Conservation (phyloP, 2,113 vertebrate species). For the Eudyptes chrysolophus region DNA sequence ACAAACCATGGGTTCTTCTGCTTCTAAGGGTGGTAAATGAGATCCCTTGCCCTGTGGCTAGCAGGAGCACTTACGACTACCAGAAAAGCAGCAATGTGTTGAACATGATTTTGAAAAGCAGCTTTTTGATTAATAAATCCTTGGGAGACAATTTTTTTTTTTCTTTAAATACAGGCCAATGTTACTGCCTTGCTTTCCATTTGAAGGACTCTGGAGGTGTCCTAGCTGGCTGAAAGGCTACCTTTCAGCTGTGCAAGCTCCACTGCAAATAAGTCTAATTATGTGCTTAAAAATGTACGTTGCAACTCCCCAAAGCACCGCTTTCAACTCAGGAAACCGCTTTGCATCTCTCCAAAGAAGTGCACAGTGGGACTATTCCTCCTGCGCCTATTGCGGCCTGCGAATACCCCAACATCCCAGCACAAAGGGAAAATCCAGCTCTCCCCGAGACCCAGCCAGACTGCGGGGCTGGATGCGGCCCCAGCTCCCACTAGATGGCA, state of each 20-base stretch:
- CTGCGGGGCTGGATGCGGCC: background rate
- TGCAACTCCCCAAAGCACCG: background rate
- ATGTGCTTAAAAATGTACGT: fast-evolving
- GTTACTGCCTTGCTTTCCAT: background rate
- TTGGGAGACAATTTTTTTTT: background rate
- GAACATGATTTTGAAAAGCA: background rate
- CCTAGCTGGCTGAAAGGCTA: background rate
- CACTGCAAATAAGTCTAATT: background rate
- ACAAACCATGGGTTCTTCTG: background rate
- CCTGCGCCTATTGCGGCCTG: background rate
- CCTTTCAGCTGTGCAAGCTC: background rate
- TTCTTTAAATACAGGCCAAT: background rate
- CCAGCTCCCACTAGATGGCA: conserved; percentile 12
- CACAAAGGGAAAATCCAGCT: fast-evolving
- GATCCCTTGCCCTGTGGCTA: background rate
- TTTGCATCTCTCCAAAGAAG: background rate
- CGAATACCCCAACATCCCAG: background rate
- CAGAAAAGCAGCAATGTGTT: background rate
- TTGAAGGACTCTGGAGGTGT: background rate
- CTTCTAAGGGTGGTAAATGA: background rate
- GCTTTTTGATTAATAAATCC: background rate
- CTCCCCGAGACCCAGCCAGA: no score
- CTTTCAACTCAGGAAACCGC: background rate
- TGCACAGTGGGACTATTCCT: fast-evolving
- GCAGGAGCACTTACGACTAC: background rate